Percentiles rank a stretch among this genome's conserved stretches.
Conservation (phyloP, 1,140 invertebrate species). For the Brachionus calyciflorus region DNA sequence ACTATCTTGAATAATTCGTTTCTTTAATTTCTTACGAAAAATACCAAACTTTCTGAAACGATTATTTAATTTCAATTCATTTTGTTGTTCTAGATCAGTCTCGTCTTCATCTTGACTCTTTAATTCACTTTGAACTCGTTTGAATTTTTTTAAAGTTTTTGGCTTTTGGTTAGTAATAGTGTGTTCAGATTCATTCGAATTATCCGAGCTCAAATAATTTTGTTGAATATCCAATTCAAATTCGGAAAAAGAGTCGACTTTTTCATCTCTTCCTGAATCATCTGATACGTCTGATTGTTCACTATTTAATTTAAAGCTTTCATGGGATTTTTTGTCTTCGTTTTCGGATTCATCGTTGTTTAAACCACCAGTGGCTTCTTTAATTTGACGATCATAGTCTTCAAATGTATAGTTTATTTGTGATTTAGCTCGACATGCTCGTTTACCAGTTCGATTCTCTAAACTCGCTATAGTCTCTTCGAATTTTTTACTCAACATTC, state of each 20-base stretch:
- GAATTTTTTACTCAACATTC: neutral
- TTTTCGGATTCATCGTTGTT: neutral
- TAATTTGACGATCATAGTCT: conserved; percentile 37
- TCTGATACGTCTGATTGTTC: neutral
- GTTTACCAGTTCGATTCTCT: neutral
- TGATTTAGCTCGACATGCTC: conserved; percentile 19
- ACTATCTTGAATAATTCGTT: neutral
- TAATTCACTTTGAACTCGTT: neutral
- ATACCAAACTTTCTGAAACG: neutral
- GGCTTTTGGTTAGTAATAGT: neutral
- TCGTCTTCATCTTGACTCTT: conserved; percentile 11
- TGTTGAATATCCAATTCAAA: neutral
- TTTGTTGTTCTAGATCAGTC: neutral
- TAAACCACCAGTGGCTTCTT: conserved; percentile 29
- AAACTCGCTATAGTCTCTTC: neutral
- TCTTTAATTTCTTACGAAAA: neutral
- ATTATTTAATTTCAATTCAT: neutral
- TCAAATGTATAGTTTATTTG: conserved; percentile 43
- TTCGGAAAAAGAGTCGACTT: neutral
- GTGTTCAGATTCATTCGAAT: neutral
- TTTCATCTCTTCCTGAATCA: neutral
- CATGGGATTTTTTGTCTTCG: neutral
- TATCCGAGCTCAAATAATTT: neutral
- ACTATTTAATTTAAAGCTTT: neutral
- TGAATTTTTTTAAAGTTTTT: neutral